Evolutionary conservation across 2,113 vertebrate species (phyloP), one percentile per base, ranked within the genome.

Genomic region (Anolis sagrei): DNA sequence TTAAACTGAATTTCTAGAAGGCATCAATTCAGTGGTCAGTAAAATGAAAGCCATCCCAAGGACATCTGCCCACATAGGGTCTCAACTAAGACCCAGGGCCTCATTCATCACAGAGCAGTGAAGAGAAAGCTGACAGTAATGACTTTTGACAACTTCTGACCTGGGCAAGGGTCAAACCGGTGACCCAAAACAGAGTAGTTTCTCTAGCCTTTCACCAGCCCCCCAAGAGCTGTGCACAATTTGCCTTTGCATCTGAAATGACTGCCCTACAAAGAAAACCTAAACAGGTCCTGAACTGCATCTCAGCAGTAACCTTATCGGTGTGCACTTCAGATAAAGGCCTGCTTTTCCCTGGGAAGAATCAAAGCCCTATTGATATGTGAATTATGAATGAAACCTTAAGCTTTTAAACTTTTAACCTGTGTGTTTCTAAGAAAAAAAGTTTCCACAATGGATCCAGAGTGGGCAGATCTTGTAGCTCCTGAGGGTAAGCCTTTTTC

Each of bases 311-410:
- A 91, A 91, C 92, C 90, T 90, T 5, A 91, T 91, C 94, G 91
- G 51, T 89, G 88, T 88, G 89, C 90, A 49, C 89, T 11, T 86
- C 90, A 90, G 92, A 85, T 79, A 90, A 86, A 83, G 51, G 82
- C 61, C 0, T 76, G 84, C 79, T 78, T 89, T 79, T 89, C 90
- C 89, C 90, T 25, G 1, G 4, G 39, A 93, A 89, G 72, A 90
- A 91, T 87, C 92, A 91, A 83, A 93, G 94, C 93, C 91, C 91
- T 92, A 91, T 92, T 93, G 93, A 91, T 68, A 91, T 1, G 86
- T 94, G 92, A 95, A 95, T 94, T 94, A 94, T 94, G 93, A 94
- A 95, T 94, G 94, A 93, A 95, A 94, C 91, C 86, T 90, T 89
- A 75, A 93, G 93, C 93, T 94, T 90, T 94, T 94, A 87, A 95